Conservation (phyloP, 2,113 vertebrate species). For the Daphoenositta chrysoptera region DNA sequence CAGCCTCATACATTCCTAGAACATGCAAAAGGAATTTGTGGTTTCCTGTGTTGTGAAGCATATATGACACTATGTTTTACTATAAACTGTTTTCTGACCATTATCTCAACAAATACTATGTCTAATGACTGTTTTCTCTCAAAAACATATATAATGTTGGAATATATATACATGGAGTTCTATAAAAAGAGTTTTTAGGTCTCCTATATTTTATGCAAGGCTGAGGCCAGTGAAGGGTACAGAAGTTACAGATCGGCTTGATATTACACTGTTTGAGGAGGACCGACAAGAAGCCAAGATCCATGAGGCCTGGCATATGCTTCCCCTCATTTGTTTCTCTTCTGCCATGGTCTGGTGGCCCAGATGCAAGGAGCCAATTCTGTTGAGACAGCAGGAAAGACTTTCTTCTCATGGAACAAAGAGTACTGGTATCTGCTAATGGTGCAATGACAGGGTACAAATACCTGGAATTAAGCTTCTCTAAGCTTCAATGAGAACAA, state of each 20-base stretch:
- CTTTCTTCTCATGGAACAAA: neutral
- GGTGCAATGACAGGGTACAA: neutral
- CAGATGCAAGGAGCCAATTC: neutral
- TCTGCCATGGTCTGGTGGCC: neutral
- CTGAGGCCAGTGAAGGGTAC: neutral
- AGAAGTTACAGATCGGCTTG: neutral
- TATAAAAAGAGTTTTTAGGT: neutral
- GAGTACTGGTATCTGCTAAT: neutral
- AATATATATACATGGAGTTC: neutral
- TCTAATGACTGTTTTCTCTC: neutral
- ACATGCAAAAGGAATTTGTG: neutral
- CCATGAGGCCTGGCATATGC: neutral
- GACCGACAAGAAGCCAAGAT: neutral
- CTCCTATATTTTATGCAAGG: neutral
- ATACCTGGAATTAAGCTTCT: neutral
- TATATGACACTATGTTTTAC: neutral
- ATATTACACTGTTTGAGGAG: neutral
- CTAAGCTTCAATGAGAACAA: neutral
- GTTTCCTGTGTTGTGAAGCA: neutral
- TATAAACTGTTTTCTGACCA: neutral
- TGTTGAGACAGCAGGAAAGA: neutral
- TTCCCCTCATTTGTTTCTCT: neutral
- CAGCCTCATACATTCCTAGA: neutral
- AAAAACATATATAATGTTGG: neutral
- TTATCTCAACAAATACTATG: neutral